Conservation (phyloP, 1,140 invertebrate species). For the Diachasma alloeum region DNA sequence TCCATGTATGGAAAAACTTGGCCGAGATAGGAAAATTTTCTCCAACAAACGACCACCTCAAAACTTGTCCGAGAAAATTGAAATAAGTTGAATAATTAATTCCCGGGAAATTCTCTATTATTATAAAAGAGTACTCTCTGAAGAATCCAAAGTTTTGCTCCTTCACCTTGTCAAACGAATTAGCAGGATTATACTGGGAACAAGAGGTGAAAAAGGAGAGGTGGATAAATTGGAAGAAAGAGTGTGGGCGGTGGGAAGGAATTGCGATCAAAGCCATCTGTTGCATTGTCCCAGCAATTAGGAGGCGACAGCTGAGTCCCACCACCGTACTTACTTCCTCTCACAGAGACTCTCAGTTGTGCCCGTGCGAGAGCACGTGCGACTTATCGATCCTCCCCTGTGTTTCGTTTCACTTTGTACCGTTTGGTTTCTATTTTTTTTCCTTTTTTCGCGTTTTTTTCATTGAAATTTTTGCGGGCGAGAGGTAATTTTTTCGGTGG, state of each 20-base stretch:
- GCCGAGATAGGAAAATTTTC: no score
- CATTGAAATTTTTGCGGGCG: no score
- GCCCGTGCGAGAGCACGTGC: constrained; percentile 46
- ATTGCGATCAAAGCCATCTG: constrained; percentile 66
- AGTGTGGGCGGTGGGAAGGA: constrained; percentile 45
- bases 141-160: background rate
- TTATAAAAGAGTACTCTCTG: background rate
- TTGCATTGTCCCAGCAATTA: constrained; percentile 67
- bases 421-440: background rate
- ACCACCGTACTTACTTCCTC: constrained; percentile 58
- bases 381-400: constrained; percentile 52
- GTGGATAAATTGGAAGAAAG: constrained; percentile 3
- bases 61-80: no score
- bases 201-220: background rate
- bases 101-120: background rate
- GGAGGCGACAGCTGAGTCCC: constrained; percentile 65
- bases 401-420: background rate
- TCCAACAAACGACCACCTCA: no score
- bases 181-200: background rate
- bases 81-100: no score
- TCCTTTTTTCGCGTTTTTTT: background rate
- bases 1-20: no score
- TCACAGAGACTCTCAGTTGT: constrained; percentile 57
- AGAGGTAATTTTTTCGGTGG: background rate
- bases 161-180: background rate